phyloP scores from a whole-genome alignment of 1,140 invertebrate species.

The Lepidotrigona ventralis region DNA sequence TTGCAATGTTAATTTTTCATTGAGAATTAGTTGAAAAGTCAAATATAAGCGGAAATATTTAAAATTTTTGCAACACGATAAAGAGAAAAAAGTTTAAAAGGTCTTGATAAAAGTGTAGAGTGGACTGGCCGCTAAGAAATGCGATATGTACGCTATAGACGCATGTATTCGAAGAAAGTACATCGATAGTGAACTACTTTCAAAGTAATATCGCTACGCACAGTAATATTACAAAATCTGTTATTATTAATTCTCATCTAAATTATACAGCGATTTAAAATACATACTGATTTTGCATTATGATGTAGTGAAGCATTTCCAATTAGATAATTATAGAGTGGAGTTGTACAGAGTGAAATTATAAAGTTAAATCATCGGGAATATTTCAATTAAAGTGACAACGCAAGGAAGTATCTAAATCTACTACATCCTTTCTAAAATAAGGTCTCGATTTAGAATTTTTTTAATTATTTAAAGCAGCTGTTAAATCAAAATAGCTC shows the following conservation, averaged over 20 bases:
- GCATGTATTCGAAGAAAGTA: constrained; percentile 16
- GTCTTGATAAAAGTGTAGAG: constrained; percentile 21
- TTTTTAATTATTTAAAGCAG: neutral
- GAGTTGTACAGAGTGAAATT: no score
- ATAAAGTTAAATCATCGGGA: neutral
- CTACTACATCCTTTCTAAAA: neutral
- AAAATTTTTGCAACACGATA: neutral
- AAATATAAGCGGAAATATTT: neutral
- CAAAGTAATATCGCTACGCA: neutral
- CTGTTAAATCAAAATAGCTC: neutral
- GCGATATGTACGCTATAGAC: neutral
- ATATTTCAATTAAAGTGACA: neutral
- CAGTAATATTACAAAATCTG: neutral
- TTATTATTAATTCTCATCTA: neutral
- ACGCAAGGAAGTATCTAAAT: neutral
- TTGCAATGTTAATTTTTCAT: neutral
- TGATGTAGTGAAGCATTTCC: neutral
- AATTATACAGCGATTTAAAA: neutral
- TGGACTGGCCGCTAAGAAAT: constrained; percentile 6
- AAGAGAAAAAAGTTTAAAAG: neutral
- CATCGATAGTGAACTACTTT: constrained; percentile 19
- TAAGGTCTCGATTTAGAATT: neutral
- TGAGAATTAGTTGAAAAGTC: neutral
- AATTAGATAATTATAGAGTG: neutral
- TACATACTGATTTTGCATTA: neutral